Evolutionary conservation across 2,888 invertebrate species (phyloP).

Genomic region (Bembecia ichneumoniformis): DNA sequence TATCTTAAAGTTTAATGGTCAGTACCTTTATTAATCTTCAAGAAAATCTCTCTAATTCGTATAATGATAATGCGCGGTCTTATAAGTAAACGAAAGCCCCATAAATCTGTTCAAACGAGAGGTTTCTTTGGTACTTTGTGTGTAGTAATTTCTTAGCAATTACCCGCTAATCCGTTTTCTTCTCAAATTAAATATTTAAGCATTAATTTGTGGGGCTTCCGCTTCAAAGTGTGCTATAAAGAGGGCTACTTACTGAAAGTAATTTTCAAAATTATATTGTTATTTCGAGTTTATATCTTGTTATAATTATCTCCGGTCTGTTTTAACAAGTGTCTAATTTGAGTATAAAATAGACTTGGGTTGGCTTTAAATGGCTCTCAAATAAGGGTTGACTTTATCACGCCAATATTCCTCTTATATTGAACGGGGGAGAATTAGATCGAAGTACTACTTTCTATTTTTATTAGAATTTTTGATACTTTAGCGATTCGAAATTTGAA

Average conservation of each 20-base stretch:
- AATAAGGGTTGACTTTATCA: not conserved
- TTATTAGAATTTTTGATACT: not conserved
- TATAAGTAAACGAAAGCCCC: not conserved
- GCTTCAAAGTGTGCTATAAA: slow-evolving; percentile 44
- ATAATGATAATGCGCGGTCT: slow-evolving; percentile 47
- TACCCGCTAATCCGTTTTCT: slow-evolving; percentile 54
- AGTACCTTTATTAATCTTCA: slow-evolving; percentile 58
- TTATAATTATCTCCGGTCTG: slow-evolving; percentile 60
- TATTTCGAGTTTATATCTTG: slow-evolving; percentile 57
- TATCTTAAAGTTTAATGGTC: slow-evolving; percentile 42
- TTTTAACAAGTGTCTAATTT: slow-evolving; percentile 61
- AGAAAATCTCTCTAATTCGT: slow-evolving; percentile 55
- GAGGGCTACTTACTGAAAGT: slow-evolving; percentile 55
- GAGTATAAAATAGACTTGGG: slow-evolving; percentile 37
- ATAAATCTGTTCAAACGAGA: slow-evolving; percentile 4
- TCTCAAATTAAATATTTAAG: slow-evolving; percentile 59
- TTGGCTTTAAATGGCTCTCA: not conserved
- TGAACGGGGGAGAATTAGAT: not conserved
- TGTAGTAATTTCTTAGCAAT: slow-evolving; percentile 42
- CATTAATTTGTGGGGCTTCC: slow-evolving; percentile 60
- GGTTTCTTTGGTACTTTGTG: slow-evolving; percentile 18
- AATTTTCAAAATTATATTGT: slow-evolving; percentile 63
- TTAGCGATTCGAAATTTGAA: not conserved
- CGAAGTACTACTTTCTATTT: not conserved
- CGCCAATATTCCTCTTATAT: too few species aligned